A percentile compares a stretch with the other conserved stretches of the same genome.
Evolutionary conservation across 2,113 vertebrate species (phyloP).

Genomic region (Macquaria australasica): DNA sequence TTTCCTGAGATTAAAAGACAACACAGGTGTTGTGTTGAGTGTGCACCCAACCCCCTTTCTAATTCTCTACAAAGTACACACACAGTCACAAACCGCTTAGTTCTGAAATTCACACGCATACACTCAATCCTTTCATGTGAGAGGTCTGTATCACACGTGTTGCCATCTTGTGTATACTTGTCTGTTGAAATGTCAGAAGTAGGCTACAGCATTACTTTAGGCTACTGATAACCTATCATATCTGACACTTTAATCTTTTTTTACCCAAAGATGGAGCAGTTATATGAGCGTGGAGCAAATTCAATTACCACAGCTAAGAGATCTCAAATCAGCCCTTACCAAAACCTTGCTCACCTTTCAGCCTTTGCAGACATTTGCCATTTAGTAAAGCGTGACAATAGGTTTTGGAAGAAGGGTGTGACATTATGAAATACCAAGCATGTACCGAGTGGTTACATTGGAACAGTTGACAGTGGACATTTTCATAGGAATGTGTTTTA

Average conservation of each 20-base stretch:
- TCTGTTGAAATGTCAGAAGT: constrained; percentile 24
- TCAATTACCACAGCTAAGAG: neutral
- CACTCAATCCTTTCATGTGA: neutral
- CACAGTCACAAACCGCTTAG: neutral
- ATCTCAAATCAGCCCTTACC: neutral
- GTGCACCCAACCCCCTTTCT: constrained; percentile 32
- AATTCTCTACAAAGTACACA: neutral
- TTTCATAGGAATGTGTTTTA: neutral
- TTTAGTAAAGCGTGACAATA: neutral
- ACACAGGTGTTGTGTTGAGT: constrained; percentile 31
- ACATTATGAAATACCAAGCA: neutral
- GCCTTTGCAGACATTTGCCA: neutral
- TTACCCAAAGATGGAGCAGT: neutral
- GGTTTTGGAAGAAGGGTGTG: neutral
- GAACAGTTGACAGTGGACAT: neutral
- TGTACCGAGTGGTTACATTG: neutral
- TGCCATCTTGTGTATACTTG: neutral
- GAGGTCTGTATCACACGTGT: constrained; percentile 3
- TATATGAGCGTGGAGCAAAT: constrained; percentile 2
- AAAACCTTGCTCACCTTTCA: neutral
- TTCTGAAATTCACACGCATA: neutral
- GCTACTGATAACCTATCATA: constrained; percentile 19
- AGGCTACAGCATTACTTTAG: neutral
- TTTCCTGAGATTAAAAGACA: constrained; percentile 47
- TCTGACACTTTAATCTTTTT: neutral